Evolutionary conservation across 2,113 vertebrate genomes (phyloP).

Genomic region (Eulemur macaco): DNA sequence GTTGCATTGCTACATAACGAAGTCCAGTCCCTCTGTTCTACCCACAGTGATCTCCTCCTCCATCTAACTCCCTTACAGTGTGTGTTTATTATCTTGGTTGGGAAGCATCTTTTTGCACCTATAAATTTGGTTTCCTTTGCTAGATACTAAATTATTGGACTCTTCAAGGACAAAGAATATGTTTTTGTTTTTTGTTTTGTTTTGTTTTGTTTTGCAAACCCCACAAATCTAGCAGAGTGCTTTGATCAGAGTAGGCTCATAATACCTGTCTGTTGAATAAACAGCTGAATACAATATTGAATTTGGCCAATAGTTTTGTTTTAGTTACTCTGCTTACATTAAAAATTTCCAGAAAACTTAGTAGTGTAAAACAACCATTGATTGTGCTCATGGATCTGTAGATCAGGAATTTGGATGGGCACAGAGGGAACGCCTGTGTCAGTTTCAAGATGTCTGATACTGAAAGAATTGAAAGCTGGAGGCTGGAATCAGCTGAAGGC

Average conservation of each 20-base stretch:
- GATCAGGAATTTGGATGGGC: not conserved
- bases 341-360: not conserved
- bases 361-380: not conserved
- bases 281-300: not conserved
- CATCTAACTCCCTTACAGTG: not conserved
- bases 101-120: not conserved
- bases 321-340: not conserved
- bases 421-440: not conserved
- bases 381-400: not conserved
- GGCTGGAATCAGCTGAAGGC: not conserved
- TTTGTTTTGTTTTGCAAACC: not conserved
- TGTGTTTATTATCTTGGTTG: not conserved
- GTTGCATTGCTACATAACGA: not conserved
- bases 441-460: not conserved
- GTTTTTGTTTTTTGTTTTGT: not conserved
- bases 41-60: not conserved
- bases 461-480: conserved; percentile 3
- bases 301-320: not conserved
- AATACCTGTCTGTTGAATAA: not conserved
- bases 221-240: not conserved
- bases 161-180: not conserved
- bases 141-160: not conserved
- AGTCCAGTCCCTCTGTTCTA: not conserved
- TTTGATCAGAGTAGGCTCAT: not conserved
- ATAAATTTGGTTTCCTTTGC: not conserved